phyloP scores from a whole-genome alignment of 2,113 vertebrate species.

The Myiozetetes cayanensis region DNA sequence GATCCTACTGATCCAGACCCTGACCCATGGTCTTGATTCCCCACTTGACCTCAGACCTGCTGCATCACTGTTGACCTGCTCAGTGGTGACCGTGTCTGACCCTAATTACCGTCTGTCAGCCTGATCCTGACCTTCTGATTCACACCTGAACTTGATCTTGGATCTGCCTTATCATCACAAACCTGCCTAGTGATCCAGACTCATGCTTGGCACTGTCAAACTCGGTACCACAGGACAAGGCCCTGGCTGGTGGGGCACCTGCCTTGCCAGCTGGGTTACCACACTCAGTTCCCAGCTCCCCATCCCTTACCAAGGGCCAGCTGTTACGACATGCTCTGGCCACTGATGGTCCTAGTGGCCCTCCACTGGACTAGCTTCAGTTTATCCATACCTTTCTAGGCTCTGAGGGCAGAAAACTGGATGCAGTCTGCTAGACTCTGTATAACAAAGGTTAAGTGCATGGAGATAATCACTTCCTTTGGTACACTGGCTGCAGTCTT shows the following conservation, averaged over 20 bases:
- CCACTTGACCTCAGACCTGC: background rate
- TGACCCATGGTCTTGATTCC: background rate
- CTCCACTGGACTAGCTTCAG: background rate
- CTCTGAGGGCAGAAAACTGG: background rate
- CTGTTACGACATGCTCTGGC: background rate
- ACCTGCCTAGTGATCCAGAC: background rate
- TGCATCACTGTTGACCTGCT: background rate
- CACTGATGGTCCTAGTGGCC: fast-evolving
- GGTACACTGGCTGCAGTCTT: background rate
- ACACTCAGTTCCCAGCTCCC: background rate
- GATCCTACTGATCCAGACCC: background rate
- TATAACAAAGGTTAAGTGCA: background rate
- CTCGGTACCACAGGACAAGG: fast-evolving
- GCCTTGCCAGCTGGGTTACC: background rate
- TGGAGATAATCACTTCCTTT: background rate
- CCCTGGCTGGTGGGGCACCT: background rate
- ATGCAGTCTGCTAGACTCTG: background rate
- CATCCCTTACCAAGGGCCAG: background rate
- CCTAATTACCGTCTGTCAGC: background rate
- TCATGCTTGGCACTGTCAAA: background rate
- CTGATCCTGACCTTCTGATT: background rate
- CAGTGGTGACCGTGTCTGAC: background rate
- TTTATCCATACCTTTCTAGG: background rate
- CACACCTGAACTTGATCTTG: background rate
- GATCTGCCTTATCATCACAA: background rate